Base-by-base conservation (phyloP, 2,888 invertebrate species). In the Carterocephalus palaemon region DNA sequence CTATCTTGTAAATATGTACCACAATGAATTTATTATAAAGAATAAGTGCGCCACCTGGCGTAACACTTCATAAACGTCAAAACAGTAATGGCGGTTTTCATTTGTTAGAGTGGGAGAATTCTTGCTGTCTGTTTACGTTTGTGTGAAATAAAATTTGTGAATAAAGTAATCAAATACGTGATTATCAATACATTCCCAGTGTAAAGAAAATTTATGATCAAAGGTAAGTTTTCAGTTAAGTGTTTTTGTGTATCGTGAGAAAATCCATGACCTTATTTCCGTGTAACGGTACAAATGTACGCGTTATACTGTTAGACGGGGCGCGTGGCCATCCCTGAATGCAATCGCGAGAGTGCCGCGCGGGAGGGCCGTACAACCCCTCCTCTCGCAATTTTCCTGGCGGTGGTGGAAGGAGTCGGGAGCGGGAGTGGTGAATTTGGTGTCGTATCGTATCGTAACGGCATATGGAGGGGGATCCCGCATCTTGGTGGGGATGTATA, bases 381-480 rank as follows among this genome's bases (percentile, higher is more conserved):
- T 81, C 85, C 84, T 83, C 85, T 82, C 76, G 72, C 77, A 58
- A 68, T 73, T 77, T 79, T 67, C 80, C 77, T 79, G 73, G 63
- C 73, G 67, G 80, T 78, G 80, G 84, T 78, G 84, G 85, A 80
- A 80, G 71, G 78, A 77, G 83, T 70, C 79, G 84, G 84, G 85
- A 84, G 82, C 83, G 85, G 85, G 81, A 82, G 84, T 82, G 78
- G n/a, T n/a, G n/a, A n/a, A 82, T 78, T 84, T 83, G 75, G 77
- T 79, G 60, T 20, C 32, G 32, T 34, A 34, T 34, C 34, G 34
- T 65, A 55, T 59, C 58, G 67, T 61, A 72, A 74, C n/a, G n/a
- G 71, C 75, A 74, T 68, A 80, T 87, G 87, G 86, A 85, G 87
- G 87, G n/a, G 87, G 87, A 85, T 84, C 83, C 75, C 78, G 77